Evolutionary conservation across 2,113 vertebrate species (phyloP), one percentile per base, ranked within the genome.

Genomic region (Neolamprologus devosi): DNA sequence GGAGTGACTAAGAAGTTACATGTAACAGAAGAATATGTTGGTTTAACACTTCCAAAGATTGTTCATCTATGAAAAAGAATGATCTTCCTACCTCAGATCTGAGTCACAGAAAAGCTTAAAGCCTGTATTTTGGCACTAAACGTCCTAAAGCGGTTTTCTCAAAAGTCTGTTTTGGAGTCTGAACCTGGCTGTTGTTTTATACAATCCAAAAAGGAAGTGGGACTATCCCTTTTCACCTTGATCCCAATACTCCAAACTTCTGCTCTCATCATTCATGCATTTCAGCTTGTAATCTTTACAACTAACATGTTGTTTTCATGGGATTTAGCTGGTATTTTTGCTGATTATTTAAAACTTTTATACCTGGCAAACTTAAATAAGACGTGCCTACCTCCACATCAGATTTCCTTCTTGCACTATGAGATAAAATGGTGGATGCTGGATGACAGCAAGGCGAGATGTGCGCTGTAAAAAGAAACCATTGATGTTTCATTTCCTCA

Each of bases 191-290:
- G 51, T 16, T 81, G 40, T 73, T 87, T 88, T 89, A 87, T 92
- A 73, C 33, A 51, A 14, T 9, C 5, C 9, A 0, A 80, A 51
- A 87, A 92, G 94, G 93, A 95, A 95, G 90, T 93, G 88, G 45
- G 17, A 89, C 40, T 16, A 16, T 14, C 4, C 19, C 7, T 80
- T 80, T 28, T 85, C 9, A 70, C 13, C 63, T 30, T 54, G 70
- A 87, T 82, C 70, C 30, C 23, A 26, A 83, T 82, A 85, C 57
- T 75, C n/a, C 30, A 54, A 30, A 82, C 4, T 3, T 19, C 87
- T 91, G 89, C 7, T 12, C 23, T 65, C 4, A 13, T 57, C 26
- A 4, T 73, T 9, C 60, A 51, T 51, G 6, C 23, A 49, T 58
- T 54, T 57, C 40, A 51, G 8, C n/a, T 70, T 16, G 68, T 11